These are phyloP conservation scores for Solenopsis invicta DNA, from an alignment of 1,140 invertebrate genomes.

Conservation along the genomic window DNA sequence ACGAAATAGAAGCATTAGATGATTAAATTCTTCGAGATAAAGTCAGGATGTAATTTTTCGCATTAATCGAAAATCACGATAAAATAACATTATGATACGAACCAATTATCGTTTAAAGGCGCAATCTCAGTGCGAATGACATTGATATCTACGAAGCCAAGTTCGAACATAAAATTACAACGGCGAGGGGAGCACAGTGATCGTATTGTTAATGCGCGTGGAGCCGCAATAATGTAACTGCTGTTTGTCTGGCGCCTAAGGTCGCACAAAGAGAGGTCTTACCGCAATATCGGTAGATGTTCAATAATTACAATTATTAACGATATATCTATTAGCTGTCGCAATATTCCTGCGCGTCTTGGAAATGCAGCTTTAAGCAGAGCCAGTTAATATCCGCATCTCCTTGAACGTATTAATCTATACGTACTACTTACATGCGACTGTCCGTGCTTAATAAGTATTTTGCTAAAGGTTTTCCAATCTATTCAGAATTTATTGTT, in stretches of 20 bases:
- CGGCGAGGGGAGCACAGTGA: conserved; percentile 57
- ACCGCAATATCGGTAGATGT: conserved; percentile 56
- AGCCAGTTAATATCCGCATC: background rate
- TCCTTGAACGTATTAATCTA: background rate
- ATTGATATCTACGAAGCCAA: conserved; percentile 31
- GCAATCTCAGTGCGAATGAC: conserved; percentile 21
- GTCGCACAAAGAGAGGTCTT: conserved; percentile 61
- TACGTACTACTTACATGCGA: too few species aligned
- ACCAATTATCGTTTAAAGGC: background rate
- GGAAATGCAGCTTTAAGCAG: background rate
- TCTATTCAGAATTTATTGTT: background rate
- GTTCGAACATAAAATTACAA: conserved; percentile 38
- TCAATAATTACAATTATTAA: conserved; percentile 46
- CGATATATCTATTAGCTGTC: background rate
- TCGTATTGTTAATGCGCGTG: conserved; percentile 64
- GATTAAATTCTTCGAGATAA: background rate
- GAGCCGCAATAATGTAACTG: conserved; percentile 65
- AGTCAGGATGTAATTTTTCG: background rate
- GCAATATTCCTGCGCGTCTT: conserved; percentile 14
- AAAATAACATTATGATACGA: background rate
- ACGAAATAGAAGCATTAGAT: background rate
- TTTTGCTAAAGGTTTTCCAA: background rate
- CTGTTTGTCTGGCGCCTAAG: conserved; percentile 65
- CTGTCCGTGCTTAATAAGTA: background rate
- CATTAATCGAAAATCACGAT: background rate